Conservation (phyloP, 2,888 invertebrate species). For the Ochlodes sylvanus region DNA sequence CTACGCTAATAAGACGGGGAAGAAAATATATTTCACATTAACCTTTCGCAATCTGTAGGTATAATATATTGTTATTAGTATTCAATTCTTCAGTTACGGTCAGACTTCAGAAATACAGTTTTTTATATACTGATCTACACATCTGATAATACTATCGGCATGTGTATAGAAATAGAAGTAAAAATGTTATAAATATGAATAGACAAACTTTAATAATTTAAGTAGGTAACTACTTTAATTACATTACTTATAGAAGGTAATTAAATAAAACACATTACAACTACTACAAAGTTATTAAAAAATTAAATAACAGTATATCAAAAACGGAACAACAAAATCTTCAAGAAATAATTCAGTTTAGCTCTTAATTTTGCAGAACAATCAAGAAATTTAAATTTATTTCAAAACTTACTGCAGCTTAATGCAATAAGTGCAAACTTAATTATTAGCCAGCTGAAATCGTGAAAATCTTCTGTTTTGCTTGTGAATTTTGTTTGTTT, state of each 20-base stretch:
- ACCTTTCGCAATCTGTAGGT: not conserved
- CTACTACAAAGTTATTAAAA: not conserved
- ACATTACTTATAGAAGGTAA: too few relatives aligned
- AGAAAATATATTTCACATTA: constrained; percentile 39
- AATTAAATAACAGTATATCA: not conserved
- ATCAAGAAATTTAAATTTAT: constrained; percentile 30
- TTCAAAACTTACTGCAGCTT: constrained; percentile 28
- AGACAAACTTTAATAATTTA: too few relatives aligned
- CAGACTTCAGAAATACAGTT: not conserved
- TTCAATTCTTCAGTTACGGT: constrained; percentile 12
- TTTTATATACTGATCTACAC: too few relatives aligned
- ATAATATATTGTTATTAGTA: not conserved
- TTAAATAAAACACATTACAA: too few relatives aligned
- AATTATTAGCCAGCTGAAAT: constrained; percentile 30
- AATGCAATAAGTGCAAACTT: constrained; percentile 32
- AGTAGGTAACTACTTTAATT: too few relatives aligned
- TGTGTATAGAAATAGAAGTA: too few relatives aligned
- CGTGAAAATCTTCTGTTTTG: constrained; percentile 17
- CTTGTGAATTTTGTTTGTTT: constrained; percentile 24
- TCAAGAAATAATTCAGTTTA: constrained; percentile 1
- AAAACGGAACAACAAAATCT: constrained; percentile 3
- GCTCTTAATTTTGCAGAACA: constrained; percentile 21
- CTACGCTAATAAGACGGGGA: constrained; percentile 38
- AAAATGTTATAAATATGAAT: too few relatives aligned
- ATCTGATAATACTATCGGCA: too few relatives aligned